These are phyloP conservation scores for Ashinkailepas kermadecensis DNA, from an alignment of 2,888 invertebrate species.

Conservation along the genomic window DNA sequence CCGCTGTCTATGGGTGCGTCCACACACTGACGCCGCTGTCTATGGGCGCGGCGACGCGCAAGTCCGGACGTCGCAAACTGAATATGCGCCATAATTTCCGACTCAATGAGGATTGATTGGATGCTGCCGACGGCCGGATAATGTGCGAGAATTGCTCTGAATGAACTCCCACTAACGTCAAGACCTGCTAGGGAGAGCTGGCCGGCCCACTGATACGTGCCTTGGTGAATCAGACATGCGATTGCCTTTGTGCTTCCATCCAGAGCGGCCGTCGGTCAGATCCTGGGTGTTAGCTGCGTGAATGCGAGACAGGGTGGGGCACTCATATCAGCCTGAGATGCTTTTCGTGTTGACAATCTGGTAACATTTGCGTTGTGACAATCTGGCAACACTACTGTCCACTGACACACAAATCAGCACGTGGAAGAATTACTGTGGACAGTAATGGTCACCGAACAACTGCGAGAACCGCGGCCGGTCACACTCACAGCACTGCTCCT, in stretches of 20 bases:
- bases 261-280: too few relatives aligned
- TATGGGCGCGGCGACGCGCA: background rate
- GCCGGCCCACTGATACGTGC: too few relatives aligned
- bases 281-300: too few relatives aligned
- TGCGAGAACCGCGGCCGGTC: background rate
- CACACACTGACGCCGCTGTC: too few relatives aligned
- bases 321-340: background rate
- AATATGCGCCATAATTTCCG: background rate
- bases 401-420: background rate
- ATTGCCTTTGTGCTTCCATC: too few relatives aligned
- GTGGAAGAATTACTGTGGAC: background rate
- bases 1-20: too few relatives aligned
- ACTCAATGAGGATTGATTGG: constrained; percentile 5
- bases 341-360: background rate
- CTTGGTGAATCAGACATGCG: background rate
- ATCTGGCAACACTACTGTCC: background rate
- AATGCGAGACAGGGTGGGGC: too few relatives aligned
- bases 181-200: too few relatives aligned
- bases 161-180: background rate
- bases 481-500: background rate
- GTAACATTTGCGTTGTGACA: background rate
- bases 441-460: background rate
- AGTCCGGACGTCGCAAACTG: background rate
- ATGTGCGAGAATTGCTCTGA: background rate
- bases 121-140: background rate